Evolutionary conservation across 2,888 invertebrate species (phyloP).

Genomic region (Oscheius myriophilus): DNA sequence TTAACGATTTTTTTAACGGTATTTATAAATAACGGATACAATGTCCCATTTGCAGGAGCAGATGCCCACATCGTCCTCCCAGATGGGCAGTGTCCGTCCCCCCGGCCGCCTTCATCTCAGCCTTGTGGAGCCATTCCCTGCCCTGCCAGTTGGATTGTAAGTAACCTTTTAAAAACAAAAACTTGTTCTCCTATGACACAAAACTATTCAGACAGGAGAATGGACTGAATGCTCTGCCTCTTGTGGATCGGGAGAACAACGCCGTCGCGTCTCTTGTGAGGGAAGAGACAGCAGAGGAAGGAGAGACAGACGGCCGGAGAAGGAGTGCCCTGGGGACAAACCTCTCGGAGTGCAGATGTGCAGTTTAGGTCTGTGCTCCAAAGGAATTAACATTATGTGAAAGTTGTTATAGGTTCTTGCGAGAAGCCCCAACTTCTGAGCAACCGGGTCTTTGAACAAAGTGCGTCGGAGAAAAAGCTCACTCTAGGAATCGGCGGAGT

Average conservation of each 20-base stretch:
- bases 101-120: constrained; percentile 72
- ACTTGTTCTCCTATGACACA: not conserved
- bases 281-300: constrained; percentile 90
- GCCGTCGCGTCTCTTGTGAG: constrained; percentile 84
- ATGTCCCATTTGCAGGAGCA: constrained; percentile 75
- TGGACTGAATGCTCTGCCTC: constrained; percentile 82
- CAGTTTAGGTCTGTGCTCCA: constrained; percentile 77
- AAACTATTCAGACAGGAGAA: constrained; percentile 41
- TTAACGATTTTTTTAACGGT: no score
- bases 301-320: constrained; percentile 76
- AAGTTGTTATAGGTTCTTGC: constrained; percentile 33
- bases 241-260: constrained; percentile 91
- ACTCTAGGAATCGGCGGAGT: constrained; percentile 86
- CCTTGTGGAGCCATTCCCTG: constrained; percentile 93
- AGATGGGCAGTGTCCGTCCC: constrained; percentile 87
- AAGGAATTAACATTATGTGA: no score
- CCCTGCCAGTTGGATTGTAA: constrained; percentile 83
- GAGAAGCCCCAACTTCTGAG: constrained; percentile 42
- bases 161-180: no score
- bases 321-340: constrained; percentile 77
- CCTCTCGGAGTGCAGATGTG: constrained; percentile 85
- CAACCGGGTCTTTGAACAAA: constrained; percentile 78
- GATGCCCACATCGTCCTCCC: constrained; percentile 91
- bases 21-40: no score
- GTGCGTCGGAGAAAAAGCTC: constrained; percentile 79